These are phyloP conservation scores for Scleropages formosus DNA, from an alignment of 2,797 vertebrate genomes.

Conservation along the genomic window DNA sequence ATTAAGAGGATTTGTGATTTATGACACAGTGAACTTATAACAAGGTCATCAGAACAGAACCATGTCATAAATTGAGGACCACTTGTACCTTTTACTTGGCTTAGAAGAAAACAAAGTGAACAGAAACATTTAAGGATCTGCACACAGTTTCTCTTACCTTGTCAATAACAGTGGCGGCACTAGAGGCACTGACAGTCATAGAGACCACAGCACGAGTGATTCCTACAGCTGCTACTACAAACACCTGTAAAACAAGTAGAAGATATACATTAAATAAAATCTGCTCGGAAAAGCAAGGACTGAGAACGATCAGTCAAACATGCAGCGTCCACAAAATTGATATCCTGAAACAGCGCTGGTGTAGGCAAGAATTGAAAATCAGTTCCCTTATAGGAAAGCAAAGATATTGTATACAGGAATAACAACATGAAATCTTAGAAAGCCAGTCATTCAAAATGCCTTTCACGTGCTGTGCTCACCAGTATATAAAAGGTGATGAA, in stretches of 20 bases:
- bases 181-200: constrained; percentile 96
- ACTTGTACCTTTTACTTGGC: too few relatives aligned
- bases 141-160: constrained; percentile 75
- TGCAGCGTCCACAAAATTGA: too few relatives aligned
- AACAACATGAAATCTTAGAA: too few relatives aligned
- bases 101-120: constrained; percentile 29
- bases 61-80: too few relatives aligned
- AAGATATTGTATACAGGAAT: neutral
- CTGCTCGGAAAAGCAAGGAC: neutral
- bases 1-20: too few relatives aligned
- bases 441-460: too few relatives aligned
- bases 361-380: neutral
- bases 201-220: constrained; percentile 94
- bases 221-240: constrained; percentile 93
- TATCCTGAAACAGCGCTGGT: neutral
- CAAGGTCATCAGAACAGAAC: too few relatives aligned
- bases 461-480: constrained; percentile 65
- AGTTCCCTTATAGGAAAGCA: neutral
- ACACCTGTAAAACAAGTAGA: constrained; percentile 72
- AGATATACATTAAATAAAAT: neutral
- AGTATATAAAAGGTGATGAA: constrained; percentile 97
- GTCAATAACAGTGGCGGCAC: constrained; percentile 88
- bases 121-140: neutral
- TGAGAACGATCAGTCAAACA: neutral
- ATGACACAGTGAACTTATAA: too few relatives aligned